These are phyloP conservation scores for Corythornis madagascariensis DNA, from an alignment of 2,113 vertebrate species.

Conservation along the genomic window DNA sequence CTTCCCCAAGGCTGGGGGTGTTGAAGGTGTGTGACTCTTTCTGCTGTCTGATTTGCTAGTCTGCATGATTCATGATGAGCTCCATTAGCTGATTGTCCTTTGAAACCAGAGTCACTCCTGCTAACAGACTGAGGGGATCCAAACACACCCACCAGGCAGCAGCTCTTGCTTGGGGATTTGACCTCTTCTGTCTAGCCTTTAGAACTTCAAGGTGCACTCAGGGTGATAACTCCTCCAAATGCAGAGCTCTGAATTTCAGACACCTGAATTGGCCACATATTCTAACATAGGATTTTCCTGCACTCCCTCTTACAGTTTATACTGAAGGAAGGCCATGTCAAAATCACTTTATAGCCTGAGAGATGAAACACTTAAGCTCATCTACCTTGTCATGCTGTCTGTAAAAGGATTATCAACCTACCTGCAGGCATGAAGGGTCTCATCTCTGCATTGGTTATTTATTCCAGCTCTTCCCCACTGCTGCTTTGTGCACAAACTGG, in stretches of 20 bases:
- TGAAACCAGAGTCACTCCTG: neutral
- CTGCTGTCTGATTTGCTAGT: constrained; percentile 11
- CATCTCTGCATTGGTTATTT: neutral
- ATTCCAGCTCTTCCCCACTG: neutral
- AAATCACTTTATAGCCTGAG: neutral
- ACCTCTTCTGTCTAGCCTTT: neutral
- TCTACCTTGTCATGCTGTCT: neutral
- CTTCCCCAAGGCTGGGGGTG: constrained; percentile 1
- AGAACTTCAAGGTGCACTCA: neutral
- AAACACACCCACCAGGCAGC: neutral
- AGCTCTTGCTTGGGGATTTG: neutral
- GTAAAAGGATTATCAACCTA: neutral
- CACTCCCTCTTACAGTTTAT: neutral
- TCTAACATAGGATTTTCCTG: neutral
- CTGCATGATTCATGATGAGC: constrained; percentile 24
- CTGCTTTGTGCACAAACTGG: neutral
- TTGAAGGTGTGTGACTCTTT: constrained; percentile 37
- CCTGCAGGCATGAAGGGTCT: neutral
- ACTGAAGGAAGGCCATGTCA: neutral
- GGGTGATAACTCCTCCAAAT: neutral
- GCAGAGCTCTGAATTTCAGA: neutral
- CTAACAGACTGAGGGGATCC: neutral
- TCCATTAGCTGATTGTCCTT: neutral
- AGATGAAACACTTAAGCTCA: neutral
- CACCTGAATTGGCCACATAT: neutral